phyloP scores from a whole-genome alignment of 2,888 invertebrate species.

The Aporophyla nigra region DNA sequence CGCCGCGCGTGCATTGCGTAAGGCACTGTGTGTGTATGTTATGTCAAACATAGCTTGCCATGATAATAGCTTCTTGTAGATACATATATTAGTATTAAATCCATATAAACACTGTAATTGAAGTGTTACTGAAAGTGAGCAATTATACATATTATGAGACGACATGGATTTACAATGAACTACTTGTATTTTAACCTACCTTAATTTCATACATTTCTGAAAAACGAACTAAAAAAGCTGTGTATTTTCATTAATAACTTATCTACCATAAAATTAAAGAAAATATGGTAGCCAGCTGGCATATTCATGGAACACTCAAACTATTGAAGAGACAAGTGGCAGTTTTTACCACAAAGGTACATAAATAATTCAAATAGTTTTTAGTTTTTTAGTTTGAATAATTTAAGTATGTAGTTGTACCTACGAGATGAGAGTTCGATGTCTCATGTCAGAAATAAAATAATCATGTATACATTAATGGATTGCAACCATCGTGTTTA shows the following conservation, averaged over 20 bases:
- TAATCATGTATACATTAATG: background rate
- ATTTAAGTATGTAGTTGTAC: background rate
- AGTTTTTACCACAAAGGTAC: background rate
- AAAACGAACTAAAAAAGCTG: background rate
- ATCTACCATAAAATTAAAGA: background rate
- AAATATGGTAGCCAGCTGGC: background rate
- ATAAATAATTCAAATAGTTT: background rate
- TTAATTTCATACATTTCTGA: slow-evolving; percentile 4
- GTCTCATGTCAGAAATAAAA: background rate
- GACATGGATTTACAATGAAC: background rate
- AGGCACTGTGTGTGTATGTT: slow-evolving; percentile 28
- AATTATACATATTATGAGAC: background rate
- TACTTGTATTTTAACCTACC: background rate
- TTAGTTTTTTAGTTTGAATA: too few relatives aligned
- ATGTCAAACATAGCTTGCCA: background rate
- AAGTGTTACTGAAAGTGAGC: background rate
- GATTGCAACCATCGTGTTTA: background rate
- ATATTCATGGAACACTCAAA: background rate
- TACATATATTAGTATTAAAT: background rate
- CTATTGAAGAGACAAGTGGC: background rate
- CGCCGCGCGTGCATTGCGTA: background rate
- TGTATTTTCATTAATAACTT: background rate
- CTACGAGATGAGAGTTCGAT: background rate
- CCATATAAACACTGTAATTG: background rate
- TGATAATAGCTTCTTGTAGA: slow-evolving; percentile 14